Conservation (phyloP, 1,140 invertebrate genomes). For the Globodera rostochiensis region DNA sequence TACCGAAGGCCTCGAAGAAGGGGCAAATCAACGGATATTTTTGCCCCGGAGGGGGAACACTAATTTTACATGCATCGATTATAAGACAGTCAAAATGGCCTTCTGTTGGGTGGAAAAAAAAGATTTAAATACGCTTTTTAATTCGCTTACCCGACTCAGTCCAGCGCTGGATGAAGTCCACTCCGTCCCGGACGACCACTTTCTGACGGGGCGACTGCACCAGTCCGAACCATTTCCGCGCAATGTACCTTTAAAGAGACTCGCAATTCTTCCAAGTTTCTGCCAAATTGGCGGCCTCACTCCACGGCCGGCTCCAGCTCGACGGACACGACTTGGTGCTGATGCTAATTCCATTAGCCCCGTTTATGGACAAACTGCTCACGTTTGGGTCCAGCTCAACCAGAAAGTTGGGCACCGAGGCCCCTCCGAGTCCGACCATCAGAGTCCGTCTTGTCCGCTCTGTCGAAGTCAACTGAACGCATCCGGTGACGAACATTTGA, state of each 20-base stretch:
- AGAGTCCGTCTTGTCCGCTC: not conserved
- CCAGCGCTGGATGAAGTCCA: constrained; percentile 17
- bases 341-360: not conserved
- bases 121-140: too few species aligned
- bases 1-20: not conserved
- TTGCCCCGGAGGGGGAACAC: not conserved
- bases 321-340: constrained; percentile 18
- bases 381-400: constrained; percentile 5
- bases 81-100: constrained; percentile 7
- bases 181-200: constrained; percentile 16
- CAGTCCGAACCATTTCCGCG: constrained; percentile 21
- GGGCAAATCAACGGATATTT: constrained; percentile 14
- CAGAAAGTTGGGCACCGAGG: constrained; percentile 3
- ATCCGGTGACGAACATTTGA: constrained; percentile 4
- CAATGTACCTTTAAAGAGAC: constrained; percentile 13
- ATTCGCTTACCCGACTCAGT: constrained; percentile 27
- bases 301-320: constrained; percentile 24
- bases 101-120: not conserved
- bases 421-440: constrained; percentile 19
- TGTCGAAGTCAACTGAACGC: not conserved
- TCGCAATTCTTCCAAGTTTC: not conserved
- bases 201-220: constrained; percentile 1
- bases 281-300: constrained; percentile 1
- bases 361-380: not conserved
- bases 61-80: constrained; percentile 9